These are phyloP conservation scores for Aldabrachelys gigantea DNA, from an alignment of 2,113 vertebrate genomes.

Conservation along the genomic window DNA sequence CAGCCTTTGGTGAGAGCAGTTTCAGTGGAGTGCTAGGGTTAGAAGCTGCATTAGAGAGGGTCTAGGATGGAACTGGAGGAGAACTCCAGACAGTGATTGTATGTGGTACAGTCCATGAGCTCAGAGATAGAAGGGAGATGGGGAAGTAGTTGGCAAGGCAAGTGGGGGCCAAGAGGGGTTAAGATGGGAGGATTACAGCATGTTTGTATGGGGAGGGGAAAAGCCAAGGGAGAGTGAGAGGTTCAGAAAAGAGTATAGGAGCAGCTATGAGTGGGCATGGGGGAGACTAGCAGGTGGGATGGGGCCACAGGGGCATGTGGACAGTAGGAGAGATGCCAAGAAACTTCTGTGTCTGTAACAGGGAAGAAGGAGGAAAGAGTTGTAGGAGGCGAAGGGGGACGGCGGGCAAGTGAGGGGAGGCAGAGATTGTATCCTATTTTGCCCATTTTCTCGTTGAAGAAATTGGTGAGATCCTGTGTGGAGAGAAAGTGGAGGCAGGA, in stretches of 20 bases:
- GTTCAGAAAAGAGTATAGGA: neutral
- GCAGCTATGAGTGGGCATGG: neutral
- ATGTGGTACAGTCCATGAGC: neutral
- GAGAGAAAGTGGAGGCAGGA: neutral
- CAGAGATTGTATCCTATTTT: neutral
- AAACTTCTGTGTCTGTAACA: neutral
- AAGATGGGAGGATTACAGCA: neutral
- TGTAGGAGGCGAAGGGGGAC: neutral
- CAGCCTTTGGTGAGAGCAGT: neutral
- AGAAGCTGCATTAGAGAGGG: neutral
- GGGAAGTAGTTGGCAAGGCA: neutral
- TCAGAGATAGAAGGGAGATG: neutral
- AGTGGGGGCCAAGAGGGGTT: neutral
- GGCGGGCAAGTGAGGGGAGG: neutral
- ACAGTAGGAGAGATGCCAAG: neutral
- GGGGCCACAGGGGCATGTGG: neutral
- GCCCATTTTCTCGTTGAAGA: neutral
- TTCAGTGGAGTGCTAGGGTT: neutral
- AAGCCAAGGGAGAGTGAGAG: neutral
- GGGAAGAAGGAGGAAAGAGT: neutral
- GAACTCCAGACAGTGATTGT: neutral
- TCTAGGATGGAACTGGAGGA: neutral
- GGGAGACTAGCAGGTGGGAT: neutral
- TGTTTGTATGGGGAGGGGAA: neutral
- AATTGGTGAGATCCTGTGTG: neutral